A percentile compares a stretch with the other conserved stretches of the same genome.
phyloP scores from a whole-genome alignment of 2,113 vertebrate genomes.

The Sphyrna mokarran region DNA sequence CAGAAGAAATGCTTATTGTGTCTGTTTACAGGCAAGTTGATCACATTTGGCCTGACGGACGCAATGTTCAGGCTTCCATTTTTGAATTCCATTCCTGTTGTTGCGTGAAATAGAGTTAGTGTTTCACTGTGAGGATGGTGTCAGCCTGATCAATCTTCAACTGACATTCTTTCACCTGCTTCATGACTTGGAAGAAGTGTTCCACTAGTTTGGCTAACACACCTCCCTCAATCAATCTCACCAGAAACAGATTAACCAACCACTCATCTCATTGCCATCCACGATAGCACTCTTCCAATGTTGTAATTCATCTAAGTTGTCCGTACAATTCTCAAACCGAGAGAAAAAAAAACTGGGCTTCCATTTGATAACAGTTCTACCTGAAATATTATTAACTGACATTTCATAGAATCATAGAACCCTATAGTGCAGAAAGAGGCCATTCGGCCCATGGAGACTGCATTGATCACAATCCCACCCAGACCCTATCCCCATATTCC shows the following conservation, averaged over 20 bases:
- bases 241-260: background rate
- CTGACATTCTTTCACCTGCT: background rate
- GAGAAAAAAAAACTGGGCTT: background rate
- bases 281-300: background rate
- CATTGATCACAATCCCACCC: too few species aligned
- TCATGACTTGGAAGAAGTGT: background rate
- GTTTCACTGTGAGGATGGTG: background rate
- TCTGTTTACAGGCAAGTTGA: too few species aligned
- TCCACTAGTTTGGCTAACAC: background rate
- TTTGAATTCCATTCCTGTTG: background rate
- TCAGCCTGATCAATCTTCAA: background rate
- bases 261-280: background rate
- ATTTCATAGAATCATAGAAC: background rate
- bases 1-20: too few species aligned
- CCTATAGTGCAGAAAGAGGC: too few species aligned
- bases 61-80: background rate
- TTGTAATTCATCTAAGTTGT: background rate
- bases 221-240: background rate
- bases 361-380: background rate
- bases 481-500: too few species aligned
- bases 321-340: background rate
- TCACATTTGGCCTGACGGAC: too few species aligned
- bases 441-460: too few species aligned
- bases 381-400: background rate
- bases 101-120: background rate